Conservation (phyloP, 2,888 invertebrate species). For the Amphipoea lucens region DNA sequence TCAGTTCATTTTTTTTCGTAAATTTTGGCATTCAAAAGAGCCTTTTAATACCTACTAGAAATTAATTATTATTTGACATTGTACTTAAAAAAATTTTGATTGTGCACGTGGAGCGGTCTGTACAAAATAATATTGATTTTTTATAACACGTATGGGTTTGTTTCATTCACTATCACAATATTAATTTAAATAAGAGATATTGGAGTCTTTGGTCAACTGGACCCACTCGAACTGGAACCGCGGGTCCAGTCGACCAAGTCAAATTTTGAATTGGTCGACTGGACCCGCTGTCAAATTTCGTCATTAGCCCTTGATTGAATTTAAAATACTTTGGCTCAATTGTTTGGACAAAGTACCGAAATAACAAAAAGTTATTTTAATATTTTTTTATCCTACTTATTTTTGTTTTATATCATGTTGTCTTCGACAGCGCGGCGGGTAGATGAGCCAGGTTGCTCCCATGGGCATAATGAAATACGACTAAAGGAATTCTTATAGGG, state of each 20-base stretch:
- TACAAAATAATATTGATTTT: not conserved
- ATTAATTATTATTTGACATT: not conserved
- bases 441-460: not conserved
- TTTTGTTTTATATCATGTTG: not conserved
- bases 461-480: not conserved
- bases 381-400: not conserved
- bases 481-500: not conserved
- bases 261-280: too few relatives aligned
- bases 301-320: too few relatives aligned
- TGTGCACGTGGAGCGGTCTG: not conserved
- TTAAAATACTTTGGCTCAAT: not conserved
- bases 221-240: too few relatives aligned
- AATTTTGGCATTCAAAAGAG: not conserved
- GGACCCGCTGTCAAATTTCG: too few relatives aligned
- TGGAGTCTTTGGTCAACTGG: too few relatives aligned
- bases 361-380: not conserved
- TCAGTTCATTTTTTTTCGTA: not conserved
- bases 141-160: not conserved
- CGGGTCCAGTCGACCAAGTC: too few relatives aligned
- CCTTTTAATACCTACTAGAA: not conserved
- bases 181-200: too few relatives aligned
- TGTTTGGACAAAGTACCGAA: not conserved
- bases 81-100: not conserved
- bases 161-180: not conserved
- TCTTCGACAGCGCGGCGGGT: not conserved